Percentiles rank a stretch among this genome's conserved stretches.
Conservation (phyloP, 2,888 invertebrate genomes). For the Lepeophtheirus nordmannii region DNA sequence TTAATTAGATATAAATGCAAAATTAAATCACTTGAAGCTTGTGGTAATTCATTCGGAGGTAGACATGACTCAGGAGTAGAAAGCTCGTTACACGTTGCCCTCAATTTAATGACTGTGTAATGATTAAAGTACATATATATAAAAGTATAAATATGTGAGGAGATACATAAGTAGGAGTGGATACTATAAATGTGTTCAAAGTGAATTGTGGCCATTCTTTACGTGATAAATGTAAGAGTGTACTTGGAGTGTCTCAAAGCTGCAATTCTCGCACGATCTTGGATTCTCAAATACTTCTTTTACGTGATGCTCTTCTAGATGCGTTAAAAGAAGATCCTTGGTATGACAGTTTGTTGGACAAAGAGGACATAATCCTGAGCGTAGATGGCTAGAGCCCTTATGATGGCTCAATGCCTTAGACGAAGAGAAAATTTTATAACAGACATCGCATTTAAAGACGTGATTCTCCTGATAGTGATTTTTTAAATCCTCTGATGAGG, state of each 20-base stretch:
- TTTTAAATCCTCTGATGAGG: background rate
- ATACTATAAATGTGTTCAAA: background rate
- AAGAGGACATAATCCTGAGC: background rate
- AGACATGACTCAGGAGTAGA: too few relatives aligned
- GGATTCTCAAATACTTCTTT: background rate
- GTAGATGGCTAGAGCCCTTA: background rate
- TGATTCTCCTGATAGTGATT: background rate
- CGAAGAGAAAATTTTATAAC: background rate
- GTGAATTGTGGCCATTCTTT: background rate
- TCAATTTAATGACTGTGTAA: too few relatives aligned
- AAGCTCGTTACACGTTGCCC: too few relatives aligned
- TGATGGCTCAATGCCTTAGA: background rate
- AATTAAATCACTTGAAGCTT: too few relatives aligned
- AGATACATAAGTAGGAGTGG: too few relatives aligned
- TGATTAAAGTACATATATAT: too few relatives aligned
- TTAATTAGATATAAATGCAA: too few relatives aligned
- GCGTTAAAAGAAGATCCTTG: background rate
- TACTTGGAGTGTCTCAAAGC: background rate
- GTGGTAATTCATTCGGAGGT: too few relatives aligned
- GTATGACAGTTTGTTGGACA: background rate
- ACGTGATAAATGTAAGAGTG: background rate
- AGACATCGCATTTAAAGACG: background rate
- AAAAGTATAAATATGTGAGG: too few relatives aligned
- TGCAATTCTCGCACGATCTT: background rate
- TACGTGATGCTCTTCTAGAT: background rate